Conservation (phyloP, 2,888 invertebrate genomes). For the Lymantria monacha region DNA sequence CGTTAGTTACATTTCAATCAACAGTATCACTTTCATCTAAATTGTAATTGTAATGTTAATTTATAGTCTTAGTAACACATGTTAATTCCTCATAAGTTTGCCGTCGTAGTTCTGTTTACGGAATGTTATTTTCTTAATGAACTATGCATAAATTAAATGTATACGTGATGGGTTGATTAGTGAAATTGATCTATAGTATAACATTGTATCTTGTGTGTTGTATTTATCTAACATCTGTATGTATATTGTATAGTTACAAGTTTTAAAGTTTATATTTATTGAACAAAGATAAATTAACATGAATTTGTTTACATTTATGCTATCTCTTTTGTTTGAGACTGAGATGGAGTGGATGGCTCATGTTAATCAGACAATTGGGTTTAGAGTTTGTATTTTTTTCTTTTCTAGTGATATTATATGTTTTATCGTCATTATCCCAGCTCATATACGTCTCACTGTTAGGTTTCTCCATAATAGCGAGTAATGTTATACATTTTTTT, state of each 20-base stretch:
- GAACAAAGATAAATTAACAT: too few species aligned
- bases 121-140: conserved; percentile 31
- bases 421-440: too few species aligned
- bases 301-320: too few species aligned
- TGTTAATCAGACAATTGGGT: too few species aligned
- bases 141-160: conserved; percentile 33
- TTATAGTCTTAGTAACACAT: conserved; percentile 41
- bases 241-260: not conserved
- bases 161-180: conserved; percentile 9
- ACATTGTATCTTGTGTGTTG: not conserved
- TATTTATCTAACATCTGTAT: not conserved
- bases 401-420: too few species aligned
- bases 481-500: too few species aligned
- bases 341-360: too few species aligned
- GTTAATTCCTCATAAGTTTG: conserved; percentile 36
- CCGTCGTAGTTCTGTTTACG: conserved; percentile 20
- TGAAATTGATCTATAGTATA: conserved; percentile 3
- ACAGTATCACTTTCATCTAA: conserved; percentile 27
- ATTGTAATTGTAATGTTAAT: conserved; percentile 45
- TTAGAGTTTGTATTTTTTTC: too few species aligned
- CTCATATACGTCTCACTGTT: too few species aligned
- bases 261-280: not conserved
- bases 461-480: too few species aligned
- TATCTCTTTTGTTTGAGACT: too few species aligned
- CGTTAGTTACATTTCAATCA: conserved; percentile 19